Percentiles rank a stretch among this genome's conserved stretches.
These are phyloP conservation scores for Eristalis tenax DNA, from an alignment of 2,888 invertebrate species.

Conservation along the genomic window DNA sequence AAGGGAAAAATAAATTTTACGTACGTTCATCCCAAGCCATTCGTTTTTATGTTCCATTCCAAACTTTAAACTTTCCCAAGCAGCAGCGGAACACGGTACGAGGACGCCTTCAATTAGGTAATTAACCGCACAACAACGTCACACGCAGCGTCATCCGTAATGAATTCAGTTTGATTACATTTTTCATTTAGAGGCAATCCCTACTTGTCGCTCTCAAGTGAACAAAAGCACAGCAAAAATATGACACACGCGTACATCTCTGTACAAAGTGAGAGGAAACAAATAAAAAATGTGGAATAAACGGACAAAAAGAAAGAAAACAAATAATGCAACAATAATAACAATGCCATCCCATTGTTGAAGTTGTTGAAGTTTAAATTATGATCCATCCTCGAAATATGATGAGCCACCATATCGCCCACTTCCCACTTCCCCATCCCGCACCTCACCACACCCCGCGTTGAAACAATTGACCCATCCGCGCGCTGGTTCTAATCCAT, in stretches of 20 bases:
- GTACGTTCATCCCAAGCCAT: background rate
- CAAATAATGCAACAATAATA: conserved; percentile 60
- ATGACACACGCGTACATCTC: background rate
- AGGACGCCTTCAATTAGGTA: conserved; percentile 48
- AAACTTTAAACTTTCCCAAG: background rate
- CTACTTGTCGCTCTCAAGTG: conserved; percentile 44
- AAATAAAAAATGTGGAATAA: background rate
- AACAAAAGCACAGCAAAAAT: conserved; percentile 11
- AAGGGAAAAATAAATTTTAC: background rate
- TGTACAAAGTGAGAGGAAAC: background rate
- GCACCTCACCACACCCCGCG: background rate
- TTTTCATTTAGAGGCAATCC: background rate
- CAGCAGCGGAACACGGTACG: background rate
- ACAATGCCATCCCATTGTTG: conserved; percentile 55
- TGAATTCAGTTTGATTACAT: conserved; percentile 52
- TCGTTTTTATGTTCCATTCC: background rate
- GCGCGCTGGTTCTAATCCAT: conserved; percentile 56
- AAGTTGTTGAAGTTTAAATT: conserved; percentile 68
- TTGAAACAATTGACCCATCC: conserved; percentile 68
- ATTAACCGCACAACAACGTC: conserved; percentile 26
- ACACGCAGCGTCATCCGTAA: conserved; percentile 23
- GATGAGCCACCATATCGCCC: conserved; percentile 51
- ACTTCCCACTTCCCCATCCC: conserved; percentile 1
- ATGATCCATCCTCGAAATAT: conserved; percentile 61
- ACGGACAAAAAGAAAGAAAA: conserved; percentile 12